Evolutionary conservation across 1,140 invertebrate genomes (phyloP).

Genomic region (Drosophila sproati): DNA sequence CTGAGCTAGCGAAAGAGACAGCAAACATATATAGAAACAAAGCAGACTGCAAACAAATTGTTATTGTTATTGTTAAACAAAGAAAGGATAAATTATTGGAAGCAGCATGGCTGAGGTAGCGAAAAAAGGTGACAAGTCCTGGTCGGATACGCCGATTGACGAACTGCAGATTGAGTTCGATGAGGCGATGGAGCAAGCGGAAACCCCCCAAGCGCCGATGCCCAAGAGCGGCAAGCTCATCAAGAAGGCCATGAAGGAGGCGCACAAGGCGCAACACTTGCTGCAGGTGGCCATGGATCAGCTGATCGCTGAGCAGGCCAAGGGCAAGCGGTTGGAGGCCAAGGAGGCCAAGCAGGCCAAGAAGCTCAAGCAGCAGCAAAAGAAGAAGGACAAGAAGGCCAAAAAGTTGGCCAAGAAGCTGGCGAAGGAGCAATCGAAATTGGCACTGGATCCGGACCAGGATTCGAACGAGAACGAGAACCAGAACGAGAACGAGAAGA

Average conservation of each 20-base stretch:
- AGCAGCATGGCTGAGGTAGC: constrained; percentile 28
- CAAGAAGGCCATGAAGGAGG: constrained; percentile 63
- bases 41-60: background rate
- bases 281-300: constrained; percentile 52
- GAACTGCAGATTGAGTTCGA: constrained; percentile 56
- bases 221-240: constrained; percentile 21
- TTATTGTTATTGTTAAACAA: background rate
- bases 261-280: constrained; percentile 59
- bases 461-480: background rate
- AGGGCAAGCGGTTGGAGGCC: background rate
- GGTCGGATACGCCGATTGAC: constrained; percentile 22
- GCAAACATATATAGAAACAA: constrained; percentile 6
- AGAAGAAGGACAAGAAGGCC: constrained; percentile 22
- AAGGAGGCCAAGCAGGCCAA: constrained; percentile 37
- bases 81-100: no score
- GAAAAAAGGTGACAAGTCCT: background rate
- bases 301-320: constrained; percentile 44
- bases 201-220: background rate
- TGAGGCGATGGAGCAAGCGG: constrained; percentile 19
- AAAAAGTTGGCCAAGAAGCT: constrained; percentile 50
- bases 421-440: background rate
- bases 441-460: background rate
- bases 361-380: constrained; percentile 46
- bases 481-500: background rate
- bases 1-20: constrained; percentile 9